These are phyloP conservation scores for Anableps anableps DNA, from an alignment of 2,797 vertebrate species.

Conservation along the genomic window DNA sequence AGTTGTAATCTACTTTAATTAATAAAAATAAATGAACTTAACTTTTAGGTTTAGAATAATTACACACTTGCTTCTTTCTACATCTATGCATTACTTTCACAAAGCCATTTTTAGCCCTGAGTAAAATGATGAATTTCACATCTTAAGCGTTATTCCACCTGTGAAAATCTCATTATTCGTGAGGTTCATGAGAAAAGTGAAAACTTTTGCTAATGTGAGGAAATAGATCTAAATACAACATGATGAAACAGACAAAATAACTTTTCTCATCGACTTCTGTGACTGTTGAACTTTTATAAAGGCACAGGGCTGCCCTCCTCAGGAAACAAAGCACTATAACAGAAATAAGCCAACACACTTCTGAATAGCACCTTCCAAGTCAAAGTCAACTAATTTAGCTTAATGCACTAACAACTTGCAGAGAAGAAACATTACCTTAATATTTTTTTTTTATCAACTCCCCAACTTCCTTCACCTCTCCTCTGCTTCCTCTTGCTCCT, in stretches of 20 bases:
- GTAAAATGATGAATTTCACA: constrained; percentile 21
- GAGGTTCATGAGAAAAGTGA: constrained; percentile 40
- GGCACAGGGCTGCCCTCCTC: constrained; percentile 75
- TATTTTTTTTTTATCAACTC: constrained; percentile 51
- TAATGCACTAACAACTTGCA: constrained; percentile 26
- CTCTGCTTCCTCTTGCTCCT: constrained; percentile 44
- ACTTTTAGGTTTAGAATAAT: not conserved
- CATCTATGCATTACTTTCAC: constrained; percentile 7
- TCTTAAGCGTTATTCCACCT: constrained; percentile 22
- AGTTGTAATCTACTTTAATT: not conserved
- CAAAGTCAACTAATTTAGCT: constrained; percentile 38
- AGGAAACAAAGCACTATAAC: constrained; percentile 56
- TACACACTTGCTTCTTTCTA: constrained; percentile 12
- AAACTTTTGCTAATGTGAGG: constrained; percentile 44
- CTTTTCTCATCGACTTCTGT: constrained; percentile 54
- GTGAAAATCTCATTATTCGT: constrained; percentile 27
- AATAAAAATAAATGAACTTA: not conserved
- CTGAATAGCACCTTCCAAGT: constrained; percentile 10
- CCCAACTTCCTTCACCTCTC: constrained; percentile 69
- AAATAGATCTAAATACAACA: constrained; percentile 44
- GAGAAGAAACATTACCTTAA: constrained; percentile 44
- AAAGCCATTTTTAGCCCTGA: constrained; percentile 27
- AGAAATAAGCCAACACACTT: constrained; percentile 24
- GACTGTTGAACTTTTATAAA: constrained; percentile 41
- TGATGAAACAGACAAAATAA: constrained; percentile 50